These are phyloP conservation scores for Atta cephalotes DNA, from an alignment of 1,140 invertebrate genomes.

Conservation along the genomic window DNA sequence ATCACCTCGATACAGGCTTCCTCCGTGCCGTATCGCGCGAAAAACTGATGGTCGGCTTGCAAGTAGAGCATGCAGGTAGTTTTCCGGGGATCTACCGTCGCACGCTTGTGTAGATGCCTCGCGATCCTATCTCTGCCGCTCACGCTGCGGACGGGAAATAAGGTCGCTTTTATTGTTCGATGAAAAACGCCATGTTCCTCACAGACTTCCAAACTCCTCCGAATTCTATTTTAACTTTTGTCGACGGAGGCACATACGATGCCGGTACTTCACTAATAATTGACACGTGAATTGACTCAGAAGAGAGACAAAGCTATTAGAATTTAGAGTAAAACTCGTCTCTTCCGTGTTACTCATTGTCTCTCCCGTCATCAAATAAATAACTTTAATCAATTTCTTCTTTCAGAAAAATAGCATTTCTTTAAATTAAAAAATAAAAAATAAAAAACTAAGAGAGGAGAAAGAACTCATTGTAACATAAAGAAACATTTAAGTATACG, in stretches of 20 bases:
- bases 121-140: slow-evolving; percentile 80
- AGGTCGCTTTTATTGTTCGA: slow-evolving; percentile 38
- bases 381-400: no score
- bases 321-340: neutral
- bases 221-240: slow-evolving; percentile 39
- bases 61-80: slow-evolving; percentile 96
- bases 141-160: slow-evolving; percentile 68
- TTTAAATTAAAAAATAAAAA: no score
- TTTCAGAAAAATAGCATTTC: no score
- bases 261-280: neutral
- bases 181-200: neutral
- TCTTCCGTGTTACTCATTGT: neutral
- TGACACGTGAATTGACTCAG: slow-evolving; percentile 1
- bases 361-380: neutral
- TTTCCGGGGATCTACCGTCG: slow-evolving; percentile 92
- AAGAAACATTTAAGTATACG: no score
- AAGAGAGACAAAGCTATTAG: slow-evolving; percentile 4
- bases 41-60: slow-evolving; percentile 98
- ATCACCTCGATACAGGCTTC: slow-evolving; percentile 98
- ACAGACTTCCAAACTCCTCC: slow-evolving; percentile 12
- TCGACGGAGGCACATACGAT: neutral
- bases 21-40: slow-evolving; percentile 95
- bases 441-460: no score
- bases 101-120: slow-evolving; percentile 90
- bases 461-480: no score